phyloP scores from a whole-genome alignment of 2,797 vertebrate genomes.

The Halcyon leucocephala region DNA sequence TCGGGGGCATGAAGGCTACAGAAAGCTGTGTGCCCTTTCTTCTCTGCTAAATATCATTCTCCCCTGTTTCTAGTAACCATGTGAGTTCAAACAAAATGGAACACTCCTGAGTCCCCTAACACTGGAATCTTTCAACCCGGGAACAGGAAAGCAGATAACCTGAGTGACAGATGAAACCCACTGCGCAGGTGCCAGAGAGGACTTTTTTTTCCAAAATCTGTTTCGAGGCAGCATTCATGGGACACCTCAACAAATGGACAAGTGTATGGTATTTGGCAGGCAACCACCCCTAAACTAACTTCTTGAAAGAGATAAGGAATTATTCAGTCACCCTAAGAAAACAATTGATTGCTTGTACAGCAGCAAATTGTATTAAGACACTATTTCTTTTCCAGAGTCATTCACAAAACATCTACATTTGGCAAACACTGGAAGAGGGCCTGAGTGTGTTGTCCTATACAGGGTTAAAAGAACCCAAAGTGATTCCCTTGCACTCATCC shows the following conservation, averaged over 20 bases:
- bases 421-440: background rate
- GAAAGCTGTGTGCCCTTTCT: background rate
- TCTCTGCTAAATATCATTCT: background rate
- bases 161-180: background rate
- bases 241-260: background rate
- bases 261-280: background rate
- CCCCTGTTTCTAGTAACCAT: background rate
- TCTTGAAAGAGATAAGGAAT: background rate
- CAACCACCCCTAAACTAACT: background rate
- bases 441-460: background rate
- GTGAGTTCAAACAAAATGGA: background rate
- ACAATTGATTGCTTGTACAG: background rate
- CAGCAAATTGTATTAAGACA: background rate
- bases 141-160: background rate
- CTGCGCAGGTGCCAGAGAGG: background rate
- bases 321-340: background rate
- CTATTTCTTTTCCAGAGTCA: background rate
- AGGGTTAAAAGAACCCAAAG: background rate
- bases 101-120: background rate
- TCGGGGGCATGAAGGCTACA: background rate
- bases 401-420: background rate
- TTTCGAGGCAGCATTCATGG: background rate
- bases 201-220: background rate
- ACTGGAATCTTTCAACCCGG: background rate
- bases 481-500: accelerated